Base-by-base conservation (phyloP, 1,140 invertebrate genomes). In the Magallana ariakensis region DNA sequence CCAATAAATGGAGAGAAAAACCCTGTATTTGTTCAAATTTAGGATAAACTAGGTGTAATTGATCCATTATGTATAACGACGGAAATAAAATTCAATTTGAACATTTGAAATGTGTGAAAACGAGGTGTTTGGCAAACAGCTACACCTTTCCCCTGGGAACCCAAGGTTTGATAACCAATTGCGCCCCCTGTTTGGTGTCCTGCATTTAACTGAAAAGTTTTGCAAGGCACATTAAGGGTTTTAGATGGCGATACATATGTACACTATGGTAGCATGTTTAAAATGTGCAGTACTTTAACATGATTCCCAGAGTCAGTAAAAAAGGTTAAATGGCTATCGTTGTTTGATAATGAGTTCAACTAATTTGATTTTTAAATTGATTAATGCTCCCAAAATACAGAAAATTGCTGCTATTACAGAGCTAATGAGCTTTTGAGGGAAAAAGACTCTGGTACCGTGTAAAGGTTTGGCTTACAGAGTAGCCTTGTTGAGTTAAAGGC, bases 51-150 rank as follows among this genome's bases (percentile, higher is more conserved):
- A 22, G 6, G 66, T 26, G 66, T 75, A 75, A 75, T 75, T 75
- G 66, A 75, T 75, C 66, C 66, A 75, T 75, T 75, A 75, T 75
- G 66, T 75, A 75, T 75, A 75, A 75, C 33, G 66, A 75, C 19
- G 66, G 66, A 75, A 75, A 75, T 75, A 75, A 75, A 26, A 26
- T 75, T 75, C 66, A 33, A 75, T 75, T 75, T 75, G 66, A 75
- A 75, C 66, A 75, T 75, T 75, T 75, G 66, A 26, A 75, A 75
- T 75, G 66, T 75, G 66, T 75, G 66, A 75, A 75, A 75, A 75
- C 66, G 66, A 75, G 66, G 66, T 75, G 66, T 75, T 75, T 75
- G 66, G 22, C 66, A 75, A 75, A 75, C 66, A 75, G 66, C 33
- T 33, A 8, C 66, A 26, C 66, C 66, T 75, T 75, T 75, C 22